A percentile compares a stretch with the other conserved stretches of the same genome.
Conservation (phyloP, 2,888 invertebrate species). For the Spatulosminthurus flaviceps region DNA sequence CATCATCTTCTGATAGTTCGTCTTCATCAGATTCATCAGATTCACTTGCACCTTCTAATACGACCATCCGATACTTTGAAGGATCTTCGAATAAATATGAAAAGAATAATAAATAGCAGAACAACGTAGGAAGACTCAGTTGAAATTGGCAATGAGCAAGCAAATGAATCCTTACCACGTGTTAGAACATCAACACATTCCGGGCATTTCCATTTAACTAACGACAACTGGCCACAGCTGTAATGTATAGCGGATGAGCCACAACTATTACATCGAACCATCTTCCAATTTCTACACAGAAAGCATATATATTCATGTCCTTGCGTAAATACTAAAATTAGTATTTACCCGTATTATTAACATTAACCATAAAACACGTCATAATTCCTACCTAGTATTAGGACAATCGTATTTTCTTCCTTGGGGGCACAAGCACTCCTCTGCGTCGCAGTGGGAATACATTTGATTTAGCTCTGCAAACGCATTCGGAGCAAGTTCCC, state of each 20-base stretch:
- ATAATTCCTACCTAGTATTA: slow-evolving; percentile 52
- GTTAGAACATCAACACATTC: slow-evolving; percentile 65
- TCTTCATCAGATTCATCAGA: neutral
- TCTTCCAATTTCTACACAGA: slow-evolving; percentile 70
- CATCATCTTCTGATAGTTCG: neutral
- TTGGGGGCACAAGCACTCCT: slow-evolving; percentile 71
- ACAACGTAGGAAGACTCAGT: too few relatives aligned
- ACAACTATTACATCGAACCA: slow-evolving; percentile 70
- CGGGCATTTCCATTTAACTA: slow-evolving; percentile 68
- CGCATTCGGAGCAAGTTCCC: slow-evolving; percentile 82
- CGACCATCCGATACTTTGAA: neutral
- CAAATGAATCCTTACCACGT: slow-evolving; percentile 20
- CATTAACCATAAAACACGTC: too few relatives aligned
- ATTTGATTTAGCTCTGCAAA: slow-evolving; percentile 77
- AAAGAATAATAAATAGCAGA: too few relatives aligned
- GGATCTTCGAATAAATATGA: neutral
- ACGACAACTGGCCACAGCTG: slow-evolving; percentile 67
- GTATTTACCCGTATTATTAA: too few relatives aligned
- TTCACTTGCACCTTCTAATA: neutral
- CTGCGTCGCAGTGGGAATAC: slow-evolving; percentile 72
- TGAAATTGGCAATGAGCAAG: too few relatives aligned
- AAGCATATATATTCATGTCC: too few relatives aligned
- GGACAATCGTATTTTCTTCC: slow-evolving; percentile 69
- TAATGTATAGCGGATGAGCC: slow-evolving; percentile 71
- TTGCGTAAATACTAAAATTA: too few relatives aligned